Percentiles rank a stretch among this genome's conserved stretches.
Conservation (phyloP, 1,140 invertebrate genomes). For the Lucilia cuprina region DNA sequence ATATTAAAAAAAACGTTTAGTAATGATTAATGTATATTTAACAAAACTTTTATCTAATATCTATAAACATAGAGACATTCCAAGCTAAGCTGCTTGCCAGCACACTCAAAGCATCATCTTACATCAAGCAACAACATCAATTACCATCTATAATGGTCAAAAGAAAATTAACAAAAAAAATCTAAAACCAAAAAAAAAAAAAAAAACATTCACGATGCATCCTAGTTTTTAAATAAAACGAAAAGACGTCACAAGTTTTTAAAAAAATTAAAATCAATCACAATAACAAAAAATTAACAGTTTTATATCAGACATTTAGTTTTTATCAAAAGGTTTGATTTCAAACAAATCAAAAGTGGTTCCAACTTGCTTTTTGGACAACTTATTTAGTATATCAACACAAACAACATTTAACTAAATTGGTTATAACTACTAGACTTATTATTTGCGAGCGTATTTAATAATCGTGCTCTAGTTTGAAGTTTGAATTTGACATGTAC, state of each 20-base stretch:
- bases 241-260: neutral
- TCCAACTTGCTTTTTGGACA: too few species aligned
- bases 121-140: conserved; percentile 55
- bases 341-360: neutral
- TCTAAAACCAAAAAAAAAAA: neutral
- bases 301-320: too few species aligned
- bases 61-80: conserved; percentile 7
- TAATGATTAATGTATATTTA: neutral
- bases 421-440: too few species aligned
- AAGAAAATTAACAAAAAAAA: neutral
- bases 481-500: neutral
- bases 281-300: neutral
- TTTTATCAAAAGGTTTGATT: too few species aligned
- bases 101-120: conserved; percentile 33
- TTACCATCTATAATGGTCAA: conserved; percentile 45
- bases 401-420: too few species aligned
- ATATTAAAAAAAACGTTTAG: neutral
- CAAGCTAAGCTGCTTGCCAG: conserved; percentile 10
- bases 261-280: neutral
- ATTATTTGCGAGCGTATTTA: neutral
- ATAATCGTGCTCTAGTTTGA: neutral
- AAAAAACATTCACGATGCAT: neutral
- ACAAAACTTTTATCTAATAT: neutral
- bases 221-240: neutral
- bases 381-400: too few species aligned